Conservation (phyloP, 2,113 vertebrate species). For the Tupaia chinensis region DNA sequence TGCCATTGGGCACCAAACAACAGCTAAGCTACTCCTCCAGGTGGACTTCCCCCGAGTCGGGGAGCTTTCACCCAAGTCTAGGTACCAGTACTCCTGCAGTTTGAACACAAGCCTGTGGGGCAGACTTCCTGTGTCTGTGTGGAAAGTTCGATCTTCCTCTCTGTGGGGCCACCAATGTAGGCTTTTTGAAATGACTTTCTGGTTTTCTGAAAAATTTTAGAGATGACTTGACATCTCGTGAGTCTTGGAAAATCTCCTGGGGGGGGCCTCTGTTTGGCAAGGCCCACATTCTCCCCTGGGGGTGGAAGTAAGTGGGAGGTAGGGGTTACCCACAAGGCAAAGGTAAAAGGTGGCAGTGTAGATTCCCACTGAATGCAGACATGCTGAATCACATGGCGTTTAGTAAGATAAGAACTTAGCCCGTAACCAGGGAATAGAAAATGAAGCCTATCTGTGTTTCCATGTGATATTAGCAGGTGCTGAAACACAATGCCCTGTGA, state of each 20-base stretch:
- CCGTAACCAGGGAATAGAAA: constrained; percentile 46
- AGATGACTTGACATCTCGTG: constrained; percentile 81
- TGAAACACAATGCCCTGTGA: constrained; percentile 9
- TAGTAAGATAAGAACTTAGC: constrained; percentile 46
- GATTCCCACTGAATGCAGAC: constrained; percentile 45
- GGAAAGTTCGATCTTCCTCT: constrained; percentile 80
- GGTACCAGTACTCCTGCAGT: constrained; percentile 17
- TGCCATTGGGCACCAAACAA: neutral
- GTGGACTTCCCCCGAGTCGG: constrained; percentile 66
- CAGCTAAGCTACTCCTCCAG: neutral
- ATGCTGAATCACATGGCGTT: constrained; percentile 34
- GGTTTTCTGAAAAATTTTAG: constrained; percentile 81
- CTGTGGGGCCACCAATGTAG: constrained; percentile 65
- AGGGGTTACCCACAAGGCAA: constrained; percentile 74
- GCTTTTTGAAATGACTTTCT: constrained; percentile 83
- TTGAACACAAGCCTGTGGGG: constrained; percentile 32
- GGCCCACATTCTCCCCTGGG: constrained; percentile 61
- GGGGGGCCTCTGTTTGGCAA: constrained; percentile 62
- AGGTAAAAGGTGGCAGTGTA: constrained; percentile 53
- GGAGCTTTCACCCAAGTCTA: constrained; percentile 54
- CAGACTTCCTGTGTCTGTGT: constrained; percentile 55
- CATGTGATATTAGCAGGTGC: neutral
- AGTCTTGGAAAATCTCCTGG: constrained; percentile 78
- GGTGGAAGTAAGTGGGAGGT: constrained; percentile 60
- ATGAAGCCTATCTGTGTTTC: constrained; percentile 10